Evolutionary conservation across 2,797 vertebrate genomes (phyloP).

Genomic region (Scyliorhinus canicula): DNA sequence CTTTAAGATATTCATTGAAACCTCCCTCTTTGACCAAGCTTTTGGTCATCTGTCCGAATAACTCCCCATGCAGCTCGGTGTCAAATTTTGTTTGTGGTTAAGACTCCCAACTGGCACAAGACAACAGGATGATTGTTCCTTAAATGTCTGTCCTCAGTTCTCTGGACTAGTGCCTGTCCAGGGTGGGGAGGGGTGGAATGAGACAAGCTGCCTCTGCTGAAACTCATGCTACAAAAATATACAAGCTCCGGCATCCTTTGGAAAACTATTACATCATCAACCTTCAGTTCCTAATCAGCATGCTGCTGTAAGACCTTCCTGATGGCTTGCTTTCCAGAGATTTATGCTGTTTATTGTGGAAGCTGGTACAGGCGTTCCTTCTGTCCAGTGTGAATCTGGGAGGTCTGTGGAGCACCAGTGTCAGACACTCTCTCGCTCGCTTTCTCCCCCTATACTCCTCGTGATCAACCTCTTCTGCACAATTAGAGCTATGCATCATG

Average conservation of each 20-base stretch:
- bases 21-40: background rate
- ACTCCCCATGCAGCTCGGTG: background rate
- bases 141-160: background rate
- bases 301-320: background rate
- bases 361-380: background rate
- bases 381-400: constrained; percentile 9
- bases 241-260: background rate
- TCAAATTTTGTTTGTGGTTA: background rate
- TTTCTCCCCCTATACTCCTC: background rate
- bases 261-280: constrained; percentile 19
- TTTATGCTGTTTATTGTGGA: constrained; percentile 31
- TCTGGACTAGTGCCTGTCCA: background rate
- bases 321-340: constrained; percentile 7
- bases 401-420: background rate
- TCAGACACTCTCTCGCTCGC: background rate
- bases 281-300: background rate
- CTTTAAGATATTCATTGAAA: background rate
- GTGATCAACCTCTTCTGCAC: background rate
- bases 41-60: background rate
- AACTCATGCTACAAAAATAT: background rate
- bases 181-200: background rate
- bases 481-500: background rate
- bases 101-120: background rate
- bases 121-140: background rate
- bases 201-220: constrained; percentile 3